phyloP scores from a whole-genome alignment of 2,888 invertebrate species.

The Pseudanteris insignis region DNA sequence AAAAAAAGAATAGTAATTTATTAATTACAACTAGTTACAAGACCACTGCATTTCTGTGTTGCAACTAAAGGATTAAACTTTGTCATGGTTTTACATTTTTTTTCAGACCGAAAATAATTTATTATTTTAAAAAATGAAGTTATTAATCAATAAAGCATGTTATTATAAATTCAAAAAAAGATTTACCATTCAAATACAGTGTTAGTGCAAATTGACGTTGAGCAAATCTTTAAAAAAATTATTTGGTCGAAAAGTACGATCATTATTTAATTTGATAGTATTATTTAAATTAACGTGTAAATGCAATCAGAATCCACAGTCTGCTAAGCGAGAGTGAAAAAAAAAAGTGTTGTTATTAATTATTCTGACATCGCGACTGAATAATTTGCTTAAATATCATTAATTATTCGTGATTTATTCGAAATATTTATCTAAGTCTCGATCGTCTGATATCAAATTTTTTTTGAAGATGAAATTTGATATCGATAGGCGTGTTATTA shows the following conservation, averaged over 20 bases:
- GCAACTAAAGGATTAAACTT: no score
- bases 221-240: conserved; percentile 15
- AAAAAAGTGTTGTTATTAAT: conserved; percentile 22
- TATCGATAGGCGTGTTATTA: conserved; percentile 25
- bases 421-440: conserved; percentile 18
- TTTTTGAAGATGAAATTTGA: conserved; percentile 24
- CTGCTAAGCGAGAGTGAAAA: conserved; percentile 13
- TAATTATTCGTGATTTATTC: conserved; percentile 18
- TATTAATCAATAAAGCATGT: no score
- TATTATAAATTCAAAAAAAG: no score
- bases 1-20: no score
- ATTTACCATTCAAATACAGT: no score
- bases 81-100: no score
- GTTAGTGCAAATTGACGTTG: conserved; percentile 24
- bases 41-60: no score
- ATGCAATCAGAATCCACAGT: conserved; percentile 23
- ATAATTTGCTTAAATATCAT: no score
- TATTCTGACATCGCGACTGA: conserved; percentile 15
- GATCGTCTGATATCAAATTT: conserved; percentile 17
- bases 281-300: conserved; percentile 31
- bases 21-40: no score
- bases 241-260: conserved; percentile 18
- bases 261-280: conserved; percentile 26
- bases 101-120: neutral
- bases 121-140: conserved; percentile 31